Evolutionary conservation across 2,888 invertebrate species (phyloP).

Genomic region (Pasiphila rectangulata): DNA sequence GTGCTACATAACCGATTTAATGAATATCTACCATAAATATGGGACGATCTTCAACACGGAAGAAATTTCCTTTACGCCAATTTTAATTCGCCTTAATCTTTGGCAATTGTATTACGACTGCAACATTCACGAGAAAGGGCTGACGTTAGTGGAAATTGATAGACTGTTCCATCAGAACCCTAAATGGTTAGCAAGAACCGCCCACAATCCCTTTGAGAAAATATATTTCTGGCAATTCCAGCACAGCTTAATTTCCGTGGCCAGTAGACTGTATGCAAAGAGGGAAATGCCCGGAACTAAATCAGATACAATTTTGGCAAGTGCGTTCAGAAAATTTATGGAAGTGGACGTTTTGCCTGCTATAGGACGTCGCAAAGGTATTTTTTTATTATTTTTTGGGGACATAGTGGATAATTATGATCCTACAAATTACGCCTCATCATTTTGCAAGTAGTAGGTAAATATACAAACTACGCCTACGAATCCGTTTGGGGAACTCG

Average conservation of each 20-base stretch:
- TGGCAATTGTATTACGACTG: constrained; percentile 83
- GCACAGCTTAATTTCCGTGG: constrained; percentile 76
- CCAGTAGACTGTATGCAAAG: constrained; percentile 70
- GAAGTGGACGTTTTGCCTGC: constrained; percentile 69
- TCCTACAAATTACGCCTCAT: too few relatives aligned
- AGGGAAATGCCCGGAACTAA: constrained; percentile 51
- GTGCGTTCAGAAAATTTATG: constrained; percentile 77
- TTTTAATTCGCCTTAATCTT: constrained; percentile 77
- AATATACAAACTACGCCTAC: too few relatives aligned
- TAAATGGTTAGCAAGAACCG: constrained; percentile 62
- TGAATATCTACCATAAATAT: constrained; percentile 75
- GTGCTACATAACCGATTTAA: constrained; percentile 70
- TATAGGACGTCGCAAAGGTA: constrained; percentile 64
- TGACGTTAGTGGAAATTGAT: constrained; percentile 78
- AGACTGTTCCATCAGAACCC: constrained; percentile 68
- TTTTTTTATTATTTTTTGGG: background rate
- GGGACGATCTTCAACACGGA: constrained; percentile 68
- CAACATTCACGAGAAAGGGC: constrained; percentile 67
- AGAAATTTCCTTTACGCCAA: constrained; percentile 57
- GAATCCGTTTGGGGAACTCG: too few relatives aligned
- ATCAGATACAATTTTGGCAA: constrained; percentile 73
- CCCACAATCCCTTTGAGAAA: constrained; percentile 81
- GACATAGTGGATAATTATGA: too few relatives aligned
- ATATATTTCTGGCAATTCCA: constrained; percentile 83
- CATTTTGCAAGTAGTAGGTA: too few relatives aligned